Conservation (phyloP, 2,797 vertebrate species). For the Neopelma chrysocephalum region DNA sequence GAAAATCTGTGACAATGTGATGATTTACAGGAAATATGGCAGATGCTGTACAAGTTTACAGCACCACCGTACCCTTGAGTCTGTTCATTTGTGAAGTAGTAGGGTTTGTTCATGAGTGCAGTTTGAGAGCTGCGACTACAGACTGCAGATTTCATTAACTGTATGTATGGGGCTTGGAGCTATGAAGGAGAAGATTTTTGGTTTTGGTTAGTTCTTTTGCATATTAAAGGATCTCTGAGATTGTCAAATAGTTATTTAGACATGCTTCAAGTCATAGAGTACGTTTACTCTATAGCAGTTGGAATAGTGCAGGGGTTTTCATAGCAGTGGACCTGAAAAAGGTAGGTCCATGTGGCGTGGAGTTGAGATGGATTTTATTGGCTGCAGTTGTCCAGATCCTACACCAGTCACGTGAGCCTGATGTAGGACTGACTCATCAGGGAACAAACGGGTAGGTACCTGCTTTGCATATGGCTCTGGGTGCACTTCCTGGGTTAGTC, state of each 20-base stretch:
- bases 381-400: not conserved
- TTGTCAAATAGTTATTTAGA: not conserved
- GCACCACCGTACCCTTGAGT: not conserved
- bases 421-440: not conserved
- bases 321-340: not conserved
- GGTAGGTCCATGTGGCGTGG: not conserved
- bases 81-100: not conserved
- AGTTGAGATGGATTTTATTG: not conserved
- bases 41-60: not conserved
- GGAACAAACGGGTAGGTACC: not conserved
- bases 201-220: not conserved
- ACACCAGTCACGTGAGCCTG: rapidly evolving
- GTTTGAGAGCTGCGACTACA: not conserved
- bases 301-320: not conserved
- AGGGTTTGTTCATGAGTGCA: not conserved
- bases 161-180: not conserved
- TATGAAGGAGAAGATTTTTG: not conserved
- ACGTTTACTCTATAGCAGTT: not conserved
- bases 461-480: not conserved
- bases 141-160: not conserved
- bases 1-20: not conserved
- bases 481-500: not conserved
- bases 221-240: not conserved
- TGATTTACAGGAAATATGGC: not conserved
- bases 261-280: not conserved